Evolutionary conservation across 2,113 vertebrate genomes (phyloP), one percentile per base, ranked within the genome.

Genomic region (Ursus arctos): DNA sequence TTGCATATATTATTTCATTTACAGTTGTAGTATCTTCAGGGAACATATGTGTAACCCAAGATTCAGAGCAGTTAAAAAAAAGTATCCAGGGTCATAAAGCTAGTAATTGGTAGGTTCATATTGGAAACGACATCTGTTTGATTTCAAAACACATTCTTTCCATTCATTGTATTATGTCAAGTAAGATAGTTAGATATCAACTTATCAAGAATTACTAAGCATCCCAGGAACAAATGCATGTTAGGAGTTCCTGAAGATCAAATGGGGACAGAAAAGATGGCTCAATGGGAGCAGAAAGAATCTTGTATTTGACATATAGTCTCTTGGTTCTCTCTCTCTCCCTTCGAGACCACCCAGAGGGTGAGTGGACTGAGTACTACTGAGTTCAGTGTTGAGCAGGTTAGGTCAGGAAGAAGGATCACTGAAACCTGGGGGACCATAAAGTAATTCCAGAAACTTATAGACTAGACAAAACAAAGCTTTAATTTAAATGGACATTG

Each of bases 91-190:
- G 33, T 65, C 91, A 83, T 77, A 86, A 77, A 94, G 47, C 69
- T 96, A 86, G 36, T 81, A 43, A 86, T 36, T 63, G 21, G 4
- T 89, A 33, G 16, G 22, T 63, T 92, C n/a, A 33, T 63, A 61
- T 2, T 63, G 43, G 76, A 94, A 61, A 4, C 69, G 24, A 83
- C 36, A 85, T 87, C 57, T 94, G 59, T 55, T 63, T 71, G 85
- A 77, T 94, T 94, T 94, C 53, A 91, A 94, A 98, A 81, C 43
- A 88, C 76, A 63, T 77, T 95, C 36, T 77, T 80, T 47, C 88
- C 88, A 33, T 80, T 84, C 26, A 49, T 28, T 69, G n/a, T 51
- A 49, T 59, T 55, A 69, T 67, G 12, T 40, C 67, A 92, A 40
- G 47, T 83, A 92, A 69, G n/a, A 79, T 15, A 71, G 89, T 40